Percentiles rank a stretch among this genome's conserved stretches.
Evolutionary conservation across 2,888 invertebrate species (phyloP).

Genomic region (Aleiodes alternator): DNA sequence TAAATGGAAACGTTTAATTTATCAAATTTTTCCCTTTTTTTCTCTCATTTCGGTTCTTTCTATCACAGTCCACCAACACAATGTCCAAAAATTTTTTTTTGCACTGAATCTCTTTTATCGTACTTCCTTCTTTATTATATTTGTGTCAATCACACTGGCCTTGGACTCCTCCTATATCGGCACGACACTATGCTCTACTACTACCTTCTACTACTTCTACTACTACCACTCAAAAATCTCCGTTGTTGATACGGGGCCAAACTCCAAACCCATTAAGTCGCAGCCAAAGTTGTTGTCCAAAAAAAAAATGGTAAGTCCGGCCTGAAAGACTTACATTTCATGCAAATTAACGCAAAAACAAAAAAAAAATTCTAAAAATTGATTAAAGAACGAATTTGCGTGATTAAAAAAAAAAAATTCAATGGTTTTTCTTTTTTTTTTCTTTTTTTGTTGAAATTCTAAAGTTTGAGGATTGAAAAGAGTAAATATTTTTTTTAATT

Average conservation of each 20-base stretch:
- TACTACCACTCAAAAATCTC: conserved; percentile 74
- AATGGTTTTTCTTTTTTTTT: conserved; percentile 36
- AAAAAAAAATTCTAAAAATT: neutral
- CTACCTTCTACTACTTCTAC: conserved; percentile 67
- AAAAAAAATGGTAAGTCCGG: conserved; percentile 77
- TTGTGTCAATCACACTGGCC: conserved; percentile 76
- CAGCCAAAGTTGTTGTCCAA: conserved; percentile 77
- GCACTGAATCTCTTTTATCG: conserved; percentile 75
- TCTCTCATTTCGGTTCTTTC: neutral
- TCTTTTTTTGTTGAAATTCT: conserved; percentile 2
- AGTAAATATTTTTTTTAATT: neutral
- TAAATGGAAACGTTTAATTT: neutral
- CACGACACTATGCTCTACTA: conserved; percentile 74
- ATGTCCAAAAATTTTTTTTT: conserved; percentile 55
- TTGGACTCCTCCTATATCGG: conserved; percentile 75
- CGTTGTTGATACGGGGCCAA: conserved; percentile 70
- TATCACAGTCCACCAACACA: conserved; percentile 26
- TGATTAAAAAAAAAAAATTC: conserved; percentile 51
- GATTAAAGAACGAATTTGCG: conserved; percentile 44
- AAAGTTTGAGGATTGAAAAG: neutral
- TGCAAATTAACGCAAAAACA: conserved; percentile 65
- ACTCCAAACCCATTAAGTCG: conserved; percentile 74
- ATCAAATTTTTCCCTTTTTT: conserved; percentile 6
- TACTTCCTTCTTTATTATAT: conserved; percentile 75
- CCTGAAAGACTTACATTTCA: conserved; percentile 72